Conservation (phyloP, 2,888 invertebrate species). For the Trissolcus brochymenae region DNA sequence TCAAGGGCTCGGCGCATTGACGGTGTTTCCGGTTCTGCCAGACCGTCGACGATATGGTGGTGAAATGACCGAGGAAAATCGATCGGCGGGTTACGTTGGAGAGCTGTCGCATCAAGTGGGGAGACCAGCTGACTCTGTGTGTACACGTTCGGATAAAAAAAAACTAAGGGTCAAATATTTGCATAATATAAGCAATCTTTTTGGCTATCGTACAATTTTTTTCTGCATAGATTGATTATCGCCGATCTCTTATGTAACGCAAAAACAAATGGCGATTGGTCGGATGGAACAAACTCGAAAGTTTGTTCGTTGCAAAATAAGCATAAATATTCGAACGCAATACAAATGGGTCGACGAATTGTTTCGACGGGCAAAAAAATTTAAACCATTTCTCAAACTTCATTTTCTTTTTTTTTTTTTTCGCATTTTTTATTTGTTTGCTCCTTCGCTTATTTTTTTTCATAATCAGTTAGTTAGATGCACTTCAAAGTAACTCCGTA, state of each 20-base stretch:
- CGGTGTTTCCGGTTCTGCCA: slow-evolving; percentile 49
- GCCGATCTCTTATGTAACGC: slow-evolving; percentile 19
- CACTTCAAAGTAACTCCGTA: too few relatives aligned
- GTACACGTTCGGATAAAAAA: slow-evolving; percentile 38
- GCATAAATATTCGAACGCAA: too few relatives aligned
- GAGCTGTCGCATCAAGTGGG: slow-evolving; percentile 51
- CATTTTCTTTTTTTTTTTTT: too few relatives aligned
- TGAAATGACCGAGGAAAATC: slow-evolving; percentile 57
- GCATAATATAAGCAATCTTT: slow-evolving; percentile 35
- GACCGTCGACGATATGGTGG: slow-evolving; percentile 48
- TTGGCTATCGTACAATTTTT: slow-evolving; percentile 32
- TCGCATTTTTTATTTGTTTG: too few relatives aligned
- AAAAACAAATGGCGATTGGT: neutral
- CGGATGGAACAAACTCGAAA: neutral
- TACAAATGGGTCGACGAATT: too few relatives aligned
- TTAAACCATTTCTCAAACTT: too few relatives aligned
- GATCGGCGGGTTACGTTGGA: slow-evolving; percentile 49
- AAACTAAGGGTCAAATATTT: slow-evolving; percentile 42
- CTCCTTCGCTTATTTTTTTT: too few relatives aligned
- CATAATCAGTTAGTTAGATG: too few relatives aligned
- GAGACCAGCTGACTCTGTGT: slow-evolving; percentile 47
- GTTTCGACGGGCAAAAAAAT: too few relatives aligned
- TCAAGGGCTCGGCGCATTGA: slow-evolving; percentile 5
- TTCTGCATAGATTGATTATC: slow-evolving; percentile 10
- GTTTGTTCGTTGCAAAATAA: neutral